phyloP scores from a whole-genome alignment of 2,113 vertebrate species.

The Colius striatus region DNA sequence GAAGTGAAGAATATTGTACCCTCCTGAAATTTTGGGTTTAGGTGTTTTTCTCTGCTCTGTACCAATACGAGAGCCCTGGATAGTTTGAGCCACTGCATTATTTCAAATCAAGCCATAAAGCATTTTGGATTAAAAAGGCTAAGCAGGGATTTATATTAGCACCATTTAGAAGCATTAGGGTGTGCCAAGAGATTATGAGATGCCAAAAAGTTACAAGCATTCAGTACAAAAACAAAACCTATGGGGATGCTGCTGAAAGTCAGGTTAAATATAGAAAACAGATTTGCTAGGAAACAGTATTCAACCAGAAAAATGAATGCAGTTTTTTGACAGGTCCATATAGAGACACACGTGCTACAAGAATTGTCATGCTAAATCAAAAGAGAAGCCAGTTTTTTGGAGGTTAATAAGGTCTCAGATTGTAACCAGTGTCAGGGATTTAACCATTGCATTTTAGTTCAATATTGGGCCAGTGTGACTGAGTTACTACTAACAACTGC shows the following conservation, averaged over 20 bases:
- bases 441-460: neutral
- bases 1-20: neutral
- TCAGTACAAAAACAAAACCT: neutral
- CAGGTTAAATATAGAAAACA: constrained; percentile 14
- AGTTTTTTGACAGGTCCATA: neutral
- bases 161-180: neutral
- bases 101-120: neutral
- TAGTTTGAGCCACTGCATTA: neutral
- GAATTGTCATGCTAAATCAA: neutral
- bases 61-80: neutral
- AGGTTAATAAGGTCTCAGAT: neutral
- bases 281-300: neutral
- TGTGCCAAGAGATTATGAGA: constrained; percentile 2
- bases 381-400: neutral
- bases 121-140: neutral
- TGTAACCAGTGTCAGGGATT: neutral
- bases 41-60: neutral
- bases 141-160: constrained; percentile 18
- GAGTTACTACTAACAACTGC: neutral
- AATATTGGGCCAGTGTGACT: accelerated
- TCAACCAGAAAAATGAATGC: neutral
- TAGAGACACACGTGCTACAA: neutral
- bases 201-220: constrained; percentile 23
- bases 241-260: neutral
- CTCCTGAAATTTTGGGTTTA: neutral